These are phyloP conservation scores for Cheracebus regulus DNA, from an alignment of 2,797 vertebrate species.

Conservation along the genomic window DNA sequence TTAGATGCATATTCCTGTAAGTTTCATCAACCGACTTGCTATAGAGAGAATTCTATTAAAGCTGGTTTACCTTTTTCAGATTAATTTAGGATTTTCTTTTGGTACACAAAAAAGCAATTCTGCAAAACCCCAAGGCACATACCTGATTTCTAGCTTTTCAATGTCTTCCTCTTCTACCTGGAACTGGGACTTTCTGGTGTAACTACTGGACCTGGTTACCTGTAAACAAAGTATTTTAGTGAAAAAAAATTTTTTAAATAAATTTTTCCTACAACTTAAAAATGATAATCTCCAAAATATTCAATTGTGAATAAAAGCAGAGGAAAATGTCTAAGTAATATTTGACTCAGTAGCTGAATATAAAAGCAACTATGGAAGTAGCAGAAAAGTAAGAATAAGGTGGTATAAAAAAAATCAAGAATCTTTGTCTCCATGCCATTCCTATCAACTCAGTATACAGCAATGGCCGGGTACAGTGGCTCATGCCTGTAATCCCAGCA, in stretches of 20 bases:
- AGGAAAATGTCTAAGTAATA: not conserved
- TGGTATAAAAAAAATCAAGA: not conserved
- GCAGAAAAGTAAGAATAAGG: not conserved
- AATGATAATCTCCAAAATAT: not conserved
- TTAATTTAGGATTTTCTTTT: slow-evolving; percentile 48
- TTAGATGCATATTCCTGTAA: slow-evolving; percentile 31
- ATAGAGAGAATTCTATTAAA: slow-evolving; percentile 34
- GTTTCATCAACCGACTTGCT: slow-evolving; percentile 33
- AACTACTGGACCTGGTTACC: slow-evolving; percentile 97
- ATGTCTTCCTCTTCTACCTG: slow-evolving; percentile 99
- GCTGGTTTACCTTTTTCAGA: slow-evolving; percentile 6
- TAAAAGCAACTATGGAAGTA: not conserved
- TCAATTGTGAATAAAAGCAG: not conserved
- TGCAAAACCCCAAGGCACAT: slow-evolving; percentile 72
- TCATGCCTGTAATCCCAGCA: not conserved
- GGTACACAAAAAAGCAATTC: not conserved
- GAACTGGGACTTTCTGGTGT: slow-evolving; percentile 96
- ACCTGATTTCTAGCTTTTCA: slow-evolving; percentile 98
- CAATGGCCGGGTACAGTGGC: not conserved
- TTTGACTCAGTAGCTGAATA: slow-evolving; percentile 8
- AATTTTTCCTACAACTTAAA: not conserved
- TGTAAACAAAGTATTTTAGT: slow-evolving; percentile 77
- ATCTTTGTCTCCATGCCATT: not conserved
- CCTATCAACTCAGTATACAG: not conserved
- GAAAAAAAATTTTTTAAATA: not conserved